Conservation (phyloP, 2,888 invertebrate genomes). For the Mimumesa dahlbomi region DNA sequence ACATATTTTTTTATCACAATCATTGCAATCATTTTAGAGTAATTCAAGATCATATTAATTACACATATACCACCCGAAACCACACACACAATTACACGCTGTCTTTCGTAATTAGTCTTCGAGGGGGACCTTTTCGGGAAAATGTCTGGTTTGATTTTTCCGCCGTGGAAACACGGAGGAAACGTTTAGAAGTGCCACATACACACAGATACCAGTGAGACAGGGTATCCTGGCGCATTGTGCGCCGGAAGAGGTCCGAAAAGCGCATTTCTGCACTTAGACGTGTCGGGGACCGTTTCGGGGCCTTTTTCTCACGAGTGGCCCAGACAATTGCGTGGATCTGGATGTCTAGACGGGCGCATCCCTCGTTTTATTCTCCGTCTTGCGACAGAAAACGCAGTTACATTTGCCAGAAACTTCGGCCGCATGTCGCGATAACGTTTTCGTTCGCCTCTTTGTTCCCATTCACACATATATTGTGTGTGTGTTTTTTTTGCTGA, state of each 20-base stretch:
- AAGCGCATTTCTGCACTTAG: constrained; percentile 55
- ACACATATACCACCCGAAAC: too few species aligned
- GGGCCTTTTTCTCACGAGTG: constrained; percentile 70
- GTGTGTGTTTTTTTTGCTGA: too few species aligned
- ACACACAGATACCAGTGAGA: background rate
- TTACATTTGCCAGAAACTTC: constrained; percentile 71
- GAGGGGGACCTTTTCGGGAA: background rate
- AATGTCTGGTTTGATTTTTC: background rate
- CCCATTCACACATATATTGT: constrained; percentile 13
- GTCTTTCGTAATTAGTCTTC: too few species aligned
- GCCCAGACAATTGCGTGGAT: constrained; percentile 76
- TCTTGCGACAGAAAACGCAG: constrained; percentile 43
- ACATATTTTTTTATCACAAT: too few species aligned
- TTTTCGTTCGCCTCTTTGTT: constrained; percentile 16
- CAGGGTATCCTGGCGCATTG: constrained; percentile 40
- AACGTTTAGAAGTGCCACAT: background rate
- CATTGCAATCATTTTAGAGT: too few species aligned
- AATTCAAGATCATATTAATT: too few species aligned
- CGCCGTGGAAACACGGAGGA: background rate
- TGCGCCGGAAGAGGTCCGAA: constrained; percentile 48
- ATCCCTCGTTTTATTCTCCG: constrained; percentile 63
- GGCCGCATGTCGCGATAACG: constrained; percentile 14
- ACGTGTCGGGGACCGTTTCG: constrained; percentile 49
- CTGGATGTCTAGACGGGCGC: constrained; percentile 77
- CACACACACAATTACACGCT: too few species aligned